A percentile compares a stretch with the other conserved stretches of the same genome.
These are phyloP conservation scores for Dolomedes plantarius DNA, from an alignment of 2,888 invertebrate species.

Conservation along the genomic window DNA sequence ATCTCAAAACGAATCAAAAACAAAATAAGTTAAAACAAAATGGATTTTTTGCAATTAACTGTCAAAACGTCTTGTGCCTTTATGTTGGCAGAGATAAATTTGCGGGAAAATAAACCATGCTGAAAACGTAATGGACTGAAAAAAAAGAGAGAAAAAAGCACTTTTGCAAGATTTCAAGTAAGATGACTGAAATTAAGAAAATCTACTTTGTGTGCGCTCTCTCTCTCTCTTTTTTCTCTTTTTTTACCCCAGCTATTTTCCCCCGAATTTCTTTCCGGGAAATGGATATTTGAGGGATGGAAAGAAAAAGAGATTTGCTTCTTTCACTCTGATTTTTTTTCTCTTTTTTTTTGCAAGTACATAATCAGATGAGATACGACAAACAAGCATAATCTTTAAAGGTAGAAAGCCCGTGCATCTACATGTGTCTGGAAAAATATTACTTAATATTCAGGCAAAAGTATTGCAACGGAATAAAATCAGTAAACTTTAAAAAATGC, in stretches of 20 bases:
- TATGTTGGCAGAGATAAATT: background rate
- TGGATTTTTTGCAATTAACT: constrained; percentile 9
- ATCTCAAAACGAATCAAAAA: background rate
- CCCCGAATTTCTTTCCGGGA: background rate
- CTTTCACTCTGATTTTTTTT: background rate
- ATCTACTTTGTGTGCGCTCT: background rate
- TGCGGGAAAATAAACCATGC: background rate
- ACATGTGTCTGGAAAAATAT: too few species aligned
- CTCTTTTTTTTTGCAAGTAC: too few species aligned
- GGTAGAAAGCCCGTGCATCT: too few species aligned
- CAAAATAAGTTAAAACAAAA: constrained; percentile 6
- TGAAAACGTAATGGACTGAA: background rate
- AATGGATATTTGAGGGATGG: background rate
- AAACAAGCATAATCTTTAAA: too few species aligned
- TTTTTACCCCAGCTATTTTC: background rate
- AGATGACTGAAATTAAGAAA: background rate
- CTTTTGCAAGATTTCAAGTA: background rate
- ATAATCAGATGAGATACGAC: too few species aligned
- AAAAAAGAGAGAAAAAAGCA: background rate
- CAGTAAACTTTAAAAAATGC: too few species aligned
- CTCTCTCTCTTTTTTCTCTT: too few species aligned
- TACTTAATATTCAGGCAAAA: too few species aligned
- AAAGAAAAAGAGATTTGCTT: background rate
- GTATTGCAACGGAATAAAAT: too few species aligned
- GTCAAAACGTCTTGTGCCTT: constrained; percentile 11